Percentiles rank a stretch among this genome's conserved stretches.
These are phyloP conservation scores for Megalopta genalis DNA, from an alignment of 1,140 invertebrate genomes.

Conservation along the genomic window DNA sequence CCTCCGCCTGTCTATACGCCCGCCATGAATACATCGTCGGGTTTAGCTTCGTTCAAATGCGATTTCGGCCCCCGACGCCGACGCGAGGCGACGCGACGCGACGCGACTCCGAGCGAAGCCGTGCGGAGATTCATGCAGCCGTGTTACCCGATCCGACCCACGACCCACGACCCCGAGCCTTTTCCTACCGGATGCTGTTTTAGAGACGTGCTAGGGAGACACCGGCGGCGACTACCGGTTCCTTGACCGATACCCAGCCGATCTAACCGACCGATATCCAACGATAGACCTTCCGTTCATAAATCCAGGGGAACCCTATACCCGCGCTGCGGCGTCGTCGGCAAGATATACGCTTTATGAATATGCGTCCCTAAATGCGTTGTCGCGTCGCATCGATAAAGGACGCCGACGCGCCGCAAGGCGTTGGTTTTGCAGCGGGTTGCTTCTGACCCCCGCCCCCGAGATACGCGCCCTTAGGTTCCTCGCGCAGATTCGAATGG, in stretches of 20 bases:
- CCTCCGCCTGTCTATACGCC: conserved; percentile 25
- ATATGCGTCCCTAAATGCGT: conserved; percentile 25
- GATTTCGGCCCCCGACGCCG: conserved; percentile 34
- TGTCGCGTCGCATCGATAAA: conserved; percentile 15
- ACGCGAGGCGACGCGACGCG: too few relatives aligned
- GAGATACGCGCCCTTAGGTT: too few relatives aligned
- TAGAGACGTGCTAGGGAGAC: not conserved
- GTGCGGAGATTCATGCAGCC: conserved; percentile 14
- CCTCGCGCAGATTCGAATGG: too few relatives aligned
- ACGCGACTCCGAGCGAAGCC: too few relatives aligned
- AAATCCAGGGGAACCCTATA: conserved; percentile 16
- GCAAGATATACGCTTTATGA: conserved; percentile 21
- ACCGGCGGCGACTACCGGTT: not conserved
- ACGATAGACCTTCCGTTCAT: conserved; percentile 35
- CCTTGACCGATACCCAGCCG: conserved; percentile 36
- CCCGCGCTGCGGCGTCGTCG: not conserved
- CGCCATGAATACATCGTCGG: conserved; percentile 64
- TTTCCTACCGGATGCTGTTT: not conserved
- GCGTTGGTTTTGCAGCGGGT: not conserved
- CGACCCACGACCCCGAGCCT: not conserved
- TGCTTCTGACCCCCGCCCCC: not conserved
- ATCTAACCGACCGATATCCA: conserved; percentile 20
- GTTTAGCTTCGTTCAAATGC: conserved; percentile 50
- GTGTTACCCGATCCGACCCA: conserved; percentile 10
- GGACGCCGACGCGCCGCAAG: not conserved